A percentile compares a stretch with the other conserved stretches of the same genome.
Evolutionary conservation across 2,888 invertebrate species (phyloP).

Genomic region (Cancer borealis): DNA sequence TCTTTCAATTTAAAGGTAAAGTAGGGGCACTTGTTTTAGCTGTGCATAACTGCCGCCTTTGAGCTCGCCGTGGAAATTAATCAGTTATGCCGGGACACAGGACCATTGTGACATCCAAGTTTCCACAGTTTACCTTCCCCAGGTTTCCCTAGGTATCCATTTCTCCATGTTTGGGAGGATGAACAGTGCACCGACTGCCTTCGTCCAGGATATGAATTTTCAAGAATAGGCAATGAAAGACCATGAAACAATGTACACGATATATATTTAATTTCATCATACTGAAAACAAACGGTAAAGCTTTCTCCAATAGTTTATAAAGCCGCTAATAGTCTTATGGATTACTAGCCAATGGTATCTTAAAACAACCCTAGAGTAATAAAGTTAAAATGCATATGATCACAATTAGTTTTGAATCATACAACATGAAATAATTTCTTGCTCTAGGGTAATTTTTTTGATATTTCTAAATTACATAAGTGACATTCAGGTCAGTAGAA

Average conservation of each 20-base stretch:
- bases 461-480: constrained; percentile 51
- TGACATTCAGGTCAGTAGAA: constrained; percentile 68
- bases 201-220: neutral
- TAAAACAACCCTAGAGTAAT: constrained; percentile 72
- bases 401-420: constrained; percentile 33
- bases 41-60: too few relatives aligned
- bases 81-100: too few relatives aligned
- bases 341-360: constrained; percentile 67
- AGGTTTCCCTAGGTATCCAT: too few relatives aligned
- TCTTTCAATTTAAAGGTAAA: too few relatives aligned
- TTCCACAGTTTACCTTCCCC: too few relatives aligned
- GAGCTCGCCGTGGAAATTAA: too few relatives aligned
- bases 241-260: constrained; percentile 71
- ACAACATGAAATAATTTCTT: constrained; percentile 54
- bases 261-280: constrained; percentile 73
- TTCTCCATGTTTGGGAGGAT: too few relatives aligned
- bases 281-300: constrained; percentile 74
- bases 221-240: constrained; percentile 39
- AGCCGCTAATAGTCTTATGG: constrained; percentile 71
- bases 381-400: constrained; percentile 65
- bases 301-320: constrained; percentile 71
- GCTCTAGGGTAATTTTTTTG: constrained; percentile 65
- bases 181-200: too few relatives aligned
- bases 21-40: too few relatives aligned
- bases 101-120: too few relatives aligned